Evolutionary conservation across 2,797 vertebrate species (phyloP).

Genomic region (Margarornis squamiger): DNA sequence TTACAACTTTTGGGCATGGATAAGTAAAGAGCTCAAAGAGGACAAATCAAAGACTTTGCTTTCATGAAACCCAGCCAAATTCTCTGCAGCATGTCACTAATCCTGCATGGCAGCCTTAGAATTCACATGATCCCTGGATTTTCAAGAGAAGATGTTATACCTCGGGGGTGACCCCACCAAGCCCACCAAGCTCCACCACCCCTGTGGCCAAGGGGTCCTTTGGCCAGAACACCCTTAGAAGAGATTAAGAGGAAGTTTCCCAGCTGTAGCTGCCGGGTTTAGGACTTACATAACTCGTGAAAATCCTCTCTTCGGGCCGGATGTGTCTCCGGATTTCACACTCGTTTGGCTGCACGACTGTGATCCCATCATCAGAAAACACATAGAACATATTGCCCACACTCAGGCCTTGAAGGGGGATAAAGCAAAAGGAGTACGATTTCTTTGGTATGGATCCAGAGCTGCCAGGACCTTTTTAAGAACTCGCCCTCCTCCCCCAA

Average conservation of each 20-base stretch:
- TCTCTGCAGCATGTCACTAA: background rate
- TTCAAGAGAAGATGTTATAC: background rate
- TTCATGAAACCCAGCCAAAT: background rate
- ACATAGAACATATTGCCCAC: conserved; percentile 98
- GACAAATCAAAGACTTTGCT: background rate
- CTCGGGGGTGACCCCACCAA: background rate
- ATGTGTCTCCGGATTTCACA: conserved; percentile 93
- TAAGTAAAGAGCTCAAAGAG: background rate
- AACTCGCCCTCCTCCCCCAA: background rate
- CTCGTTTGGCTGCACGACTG: conserved; percentile 87
- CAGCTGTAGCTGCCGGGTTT: background rate
- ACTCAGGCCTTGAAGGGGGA: conserved; percentile 83
- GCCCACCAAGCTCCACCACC: background rate
- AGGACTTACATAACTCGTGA: conserved; percentile 87
- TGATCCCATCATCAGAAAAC: conserved; percentile 91
- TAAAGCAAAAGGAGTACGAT: conserved; percentile 21
- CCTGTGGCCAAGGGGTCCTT: background rate
- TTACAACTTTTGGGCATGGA: background rate
- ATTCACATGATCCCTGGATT: background rate
- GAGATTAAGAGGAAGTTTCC: conserved; percentile 12
- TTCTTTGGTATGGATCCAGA: background rate
- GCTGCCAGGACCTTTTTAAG: background rate
- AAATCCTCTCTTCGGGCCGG: conserved; percentile 86
- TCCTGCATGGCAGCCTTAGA: background rate
- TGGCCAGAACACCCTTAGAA: background rate